Percentiles rank a stretch among this genome's conserved stretches.
phyloP scores from a whole-genome alignment of 2,888 invertebrate genomes.

The Callyntrura guangdongensis region DNA sequence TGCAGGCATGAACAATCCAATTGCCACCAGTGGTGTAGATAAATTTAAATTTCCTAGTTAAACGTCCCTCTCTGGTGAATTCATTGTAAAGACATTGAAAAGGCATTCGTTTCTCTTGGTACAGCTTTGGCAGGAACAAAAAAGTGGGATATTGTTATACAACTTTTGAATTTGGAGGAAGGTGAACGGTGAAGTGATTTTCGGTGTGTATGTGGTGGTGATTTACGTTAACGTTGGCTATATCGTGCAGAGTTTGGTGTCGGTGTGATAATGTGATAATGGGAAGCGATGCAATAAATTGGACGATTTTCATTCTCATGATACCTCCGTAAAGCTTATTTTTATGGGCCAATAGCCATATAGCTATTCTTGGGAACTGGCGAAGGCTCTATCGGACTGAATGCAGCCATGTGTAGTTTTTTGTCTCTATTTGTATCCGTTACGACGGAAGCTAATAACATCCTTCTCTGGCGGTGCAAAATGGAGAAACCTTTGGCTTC shows the following conservation, averaged over 20 bases:
- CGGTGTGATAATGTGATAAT: background rate
- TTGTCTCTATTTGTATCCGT: too few species aligned
- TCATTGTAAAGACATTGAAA: too few species aligned
- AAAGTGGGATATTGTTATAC: background rate
- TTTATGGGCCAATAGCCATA: background rate
- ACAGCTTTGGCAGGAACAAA: background rate
- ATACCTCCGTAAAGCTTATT: background rate
- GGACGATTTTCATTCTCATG: conserved; percentile 11
- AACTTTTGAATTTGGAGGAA: background rate
- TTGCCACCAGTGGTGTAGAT: too few species aligned
- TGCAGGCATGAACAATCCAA: too few species aligned
- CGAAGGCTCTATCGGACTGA: background rate
- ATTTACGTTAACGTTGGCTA: background rate
- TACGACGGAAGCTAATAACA: too few species aligned
- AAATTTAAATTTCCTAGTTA: too few species aligned
- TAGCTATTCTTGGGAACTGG: background rate
- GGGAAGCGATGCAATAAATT: background rate
- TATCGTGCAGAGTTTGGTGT: background rate
- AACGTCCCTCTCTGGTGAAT: too few species aligned
- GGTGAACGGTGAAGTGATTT: background rate
- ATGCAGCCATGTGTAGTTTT: too few species aligned
- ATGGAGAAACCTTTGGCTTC: too few species aligned
- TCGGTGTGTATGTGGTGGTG: background rate
- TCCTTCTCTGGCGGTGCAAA: too few species aligned
- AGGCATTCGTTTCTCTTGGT: background rate